Evolutionary conservation across 1,140 invertebrate genomes (phyloP).

Genomic region (Scaptomyza hsui): DNA sequence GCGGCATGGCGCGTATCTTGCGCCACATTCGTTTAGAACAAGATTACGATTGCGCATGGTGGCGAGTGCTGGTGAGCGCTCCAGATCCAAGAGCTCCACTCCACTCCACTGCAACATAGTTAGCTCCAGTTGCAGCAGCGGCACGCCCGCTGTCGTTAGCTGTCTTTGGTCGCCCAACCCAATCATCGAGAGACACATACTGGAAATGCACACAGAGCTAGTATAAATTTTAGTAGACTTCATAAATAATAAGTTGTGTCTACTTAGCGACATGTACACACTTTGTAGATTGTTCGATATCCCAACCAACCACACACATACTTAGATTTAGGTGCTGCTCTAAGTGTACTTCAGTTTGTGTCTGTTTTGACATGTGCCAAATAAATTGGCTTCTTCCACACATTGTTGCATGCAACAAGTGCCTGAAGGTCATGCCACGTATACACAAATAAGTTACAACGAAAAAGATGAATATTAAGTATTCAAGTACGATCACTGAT

Average conservation of each 20-base stretch:
- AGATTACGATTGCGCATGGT: slow-evolving; percentile 56
- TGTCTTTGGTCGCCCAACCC: slow-evolving; percentile 69
- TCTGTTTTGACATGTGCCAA: slow-evolving; percentile 23
- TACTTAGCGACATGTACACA: slow-evolving; percentile 78
- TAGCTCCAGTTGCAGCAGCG: slow-evolving; percentile 21
- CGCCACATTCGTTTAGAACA: slow-evolving; percentile 76
- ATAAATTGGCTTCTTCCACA: background rate
- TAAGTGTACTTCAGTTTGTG: background rate
- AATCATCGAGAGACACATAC: slow-evolving; percentile 56
- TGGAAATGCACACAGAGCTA: background rate
- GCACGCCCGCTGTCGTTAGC: slow-evolving; percentile 68
- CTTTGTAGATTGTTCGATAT: slow-evolving; percentile 62
- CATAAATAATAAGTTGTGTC: slow-evolving; percentile 81
- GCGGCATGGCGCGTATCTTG: slow-evolving; percentile 58
- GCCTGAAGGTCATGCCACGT: slow-evolving; percentile 7
- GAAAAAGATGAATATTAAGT: background rate
- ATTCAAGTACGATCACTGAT: background rate
- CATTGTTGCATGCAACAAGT: background rate
- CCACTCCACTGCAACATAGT: slow-evolving; percentile 23
- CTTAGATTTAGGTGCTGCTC: background rate
- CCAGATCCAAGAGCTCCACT: slow-evolving; percentile 35
- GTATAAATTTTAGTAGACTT: slow-evolving; percentile 66
- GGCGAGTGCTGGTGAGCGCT: slow-evolving; percentile 22
- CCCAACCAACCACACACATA: background rate
- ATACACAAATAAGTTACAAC: background rate